These are phyloP conservation scores for Magallana ariakensis DNA, from an alignment of 1,140 invertebrate genomes.

Conservation along the genomic window DNA sequence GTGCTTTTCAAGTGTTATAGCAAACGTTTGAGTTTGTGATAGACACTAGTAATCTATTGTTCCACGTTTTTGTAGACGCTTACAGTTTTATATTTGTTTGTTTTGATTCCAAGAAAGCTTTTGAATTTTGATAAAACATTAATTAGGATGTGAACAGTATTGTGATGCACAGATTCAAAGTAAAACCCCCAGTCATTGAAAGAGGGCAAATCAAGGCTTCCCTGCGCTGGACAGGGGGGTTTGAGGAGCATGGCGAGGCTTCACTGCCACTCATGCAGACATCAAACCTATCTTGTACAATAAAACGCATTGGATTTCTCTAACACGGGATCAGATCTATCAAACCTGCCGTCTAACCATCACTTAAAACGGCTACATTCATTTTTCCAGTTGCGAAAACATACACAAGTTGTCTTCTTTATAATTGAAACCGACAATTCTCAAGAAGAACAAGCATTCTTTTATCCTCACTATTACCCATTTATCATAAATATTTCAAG, in stretches of 20 bases:
- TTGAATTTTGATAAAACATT: too few species aligned
- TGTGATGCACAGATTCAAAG: too few species aligned
- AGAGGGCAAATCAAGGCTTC: too few species aligned
- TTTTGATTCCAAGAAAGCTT: too few species aligned
- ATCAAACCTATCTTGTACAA: conserved; percentile 28
- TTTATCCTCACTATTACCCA: conserved; percentile 32
- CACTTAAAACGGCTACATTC: conserved; percentile 31
- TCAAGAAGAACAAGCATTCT: conserved; percentile 22
- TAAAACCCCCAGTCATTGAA: too few species aligned
- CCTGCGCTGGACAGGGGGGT: too few species aligned
- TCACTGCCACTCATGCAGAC: neutral
- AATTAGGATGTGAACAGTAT: too few species aligned
- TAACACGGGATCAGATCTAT: neutral
- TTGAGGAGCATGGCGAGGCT: neutral
- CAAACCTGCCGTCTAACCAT: neutral
- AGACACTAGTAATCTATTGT: too few species aligned
- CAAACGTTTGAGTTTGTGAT: too few species aligned
- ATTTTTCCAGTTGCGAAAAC: conserved; percentile 38
- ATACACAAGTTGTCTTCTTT: conserved; percentile 26
- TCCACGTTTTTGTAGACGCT: too few species aligned
- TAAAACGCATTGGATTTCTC: conserved; percentile 10
- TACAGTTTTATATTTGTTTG: too few species aligned
- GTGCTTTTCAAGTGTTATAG: too few species aligned
- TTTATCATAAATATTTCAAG: conserved; percentile 38
- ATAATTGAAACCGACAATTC: conserved; percentile 31